These are phyloP conservation scores for Pitta sordida DNA, from an alignment of 2,113 vertebrate species.

Conservation along the genomic window DNA sequence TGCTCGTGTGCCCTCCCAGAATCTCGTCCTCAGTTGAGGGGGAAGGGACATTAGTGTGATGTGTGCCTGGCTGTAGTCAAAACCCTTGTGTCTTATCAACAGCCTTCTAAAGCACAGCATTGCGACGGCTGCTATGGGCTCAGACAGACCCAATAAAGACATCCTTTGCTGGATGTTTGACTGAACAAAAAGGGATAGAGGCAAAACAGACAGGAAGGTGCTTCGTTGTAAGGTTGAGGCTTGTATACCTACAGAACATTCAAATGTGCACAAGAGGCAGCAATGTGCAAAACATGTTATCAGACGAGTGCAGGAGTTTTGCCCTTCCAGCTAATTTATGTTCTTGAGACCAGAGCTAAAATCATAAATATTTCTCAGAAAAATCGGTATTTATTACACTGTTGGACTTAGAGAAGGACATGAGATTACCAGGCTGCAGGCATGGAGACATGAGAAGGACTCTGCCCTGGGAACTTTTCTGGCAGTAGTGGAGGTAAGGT, in stretches of 20 bases:
- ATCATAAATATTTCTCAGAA: neutral
- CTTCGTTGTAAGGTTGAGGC: neutral
- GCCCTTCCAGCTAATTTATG: neutral
- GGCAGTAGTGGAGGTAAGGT: neutral
- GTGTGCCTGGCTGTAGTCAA: no score
- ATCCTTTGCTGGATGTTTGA: neutral
- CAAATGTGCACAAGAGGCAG: neutral
- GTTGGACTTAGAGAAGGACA: neutral
- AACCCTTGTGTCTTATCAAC: no score
- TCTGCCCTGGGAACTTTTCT: neutral
- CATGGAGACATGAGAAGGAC: neutral
- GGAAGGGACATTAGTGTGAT: no score
- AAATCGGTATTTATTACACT: neutral
- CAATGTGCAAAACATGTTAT: neutral
- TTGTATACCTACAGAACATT: fast-evolving
- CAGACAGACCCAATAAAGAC: no score
- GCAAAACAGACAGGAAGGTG: neutral
- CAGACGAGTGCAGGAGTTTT: neutral
- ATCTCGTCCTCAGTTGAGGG: no score
- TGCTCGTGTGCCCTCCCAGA: no score
- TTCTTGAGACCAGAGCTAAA: neutral
- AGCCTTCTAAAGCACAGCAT: no score
- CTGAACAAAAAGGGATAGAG: neutral
- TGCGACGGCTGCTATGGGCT: no score
- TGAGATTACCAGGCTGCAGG: neutral